Conservation (phyloP, 2,113 vertebrate genomes). For the Phycodurus eques region DNA sequence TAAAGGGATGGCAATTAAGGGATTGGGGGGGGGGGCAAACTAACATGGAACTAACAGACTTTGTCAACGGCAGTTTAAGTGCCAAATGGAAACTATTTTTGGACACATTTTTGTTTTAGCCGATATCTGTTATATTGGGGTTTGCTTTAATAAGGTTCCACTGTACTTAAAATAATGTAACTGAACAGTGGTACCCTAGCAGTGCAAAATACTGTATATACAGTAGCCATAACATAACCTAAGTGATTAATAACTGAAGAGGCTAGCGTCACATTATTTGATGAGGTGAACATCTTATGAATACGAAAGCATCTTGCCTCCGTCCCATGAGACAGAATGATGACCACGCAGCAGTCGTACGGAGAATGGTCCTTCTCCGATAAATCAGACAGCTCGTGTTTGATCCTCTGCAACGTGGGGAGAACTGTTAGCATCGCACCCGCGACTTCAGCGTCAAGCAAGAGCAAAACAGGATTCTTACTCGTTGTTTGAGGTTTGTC, state of each 20-base stretch:
- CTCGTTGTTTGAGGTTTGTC: constrained; percentile 76
- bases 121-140: too few relatives aligned
- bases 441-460: neutral
- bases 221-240: neutral
- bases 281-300: neutral
- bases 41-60: too few relatives aligned
- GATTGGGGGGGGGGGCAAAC: too few relatives aligned
- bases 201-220: neutral
- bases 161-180: too few relatives aligned
- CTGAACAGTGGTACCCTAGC: neutral
- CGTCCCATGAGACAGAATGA: constrained; percentile 91
- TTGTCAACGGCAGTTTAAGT: too few relatives aligned
- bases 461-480: constrained; percentile 41
- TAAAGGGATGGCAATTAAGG: too few relatives aligned
- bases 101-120: too few relatives aligned
- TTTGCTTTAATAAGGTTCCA: too few relatives aligned
- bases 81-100: too few relatives aligned
- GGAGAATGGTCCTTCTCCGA: constrained; percentile 74
- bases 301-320: constrained; percentile 72
- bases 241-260: neutral
- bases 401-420: constrained; percentile 75
- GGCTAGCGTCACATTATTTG: too few relatives aligned
- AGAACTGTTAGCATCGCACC: neutral
- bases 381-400: constrained; percentile 69
- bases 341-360: constrained; percentile 87